These are phyloP conservation scores for Champsocephalus esox DNA, from an alignment of 2,797 vertebrate species.

Conservation along the genomic window DNA sequence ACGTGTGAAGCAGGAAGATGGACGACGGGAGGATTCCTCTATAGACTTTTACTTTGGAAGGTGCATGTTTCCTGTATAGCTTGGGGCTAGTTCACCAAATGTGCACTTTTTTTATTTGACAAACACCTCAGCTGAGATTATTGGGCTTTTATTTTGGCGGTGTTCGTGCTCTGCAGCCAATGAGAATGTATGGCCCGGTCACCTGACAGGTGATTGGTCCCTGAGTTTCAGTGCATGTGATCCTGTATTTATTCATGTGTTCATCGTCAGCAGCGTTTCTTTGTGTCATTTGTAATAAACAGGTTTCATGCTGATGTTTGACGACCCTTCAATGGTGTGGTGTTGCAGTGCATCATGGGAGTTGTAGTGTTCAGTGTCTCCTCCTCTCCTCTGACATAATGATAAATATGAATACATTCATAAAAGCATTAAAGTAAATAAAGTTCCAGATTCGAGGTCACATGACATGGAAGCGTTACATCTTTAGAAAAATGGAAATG, in stretches of 20 bases:
- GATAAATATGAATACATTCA: no score
- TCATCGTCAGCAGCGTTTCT: constrained; percentile 55
- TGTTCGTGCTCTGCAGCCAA: constrained; percentile 42
- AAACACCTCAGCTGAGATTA: constrained; percentile 18
- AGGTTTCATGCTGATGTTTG: constrained; percentile 54
- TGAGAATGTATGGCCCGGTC: constrained; percentile 69
- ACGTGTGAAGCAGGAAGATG: no score
- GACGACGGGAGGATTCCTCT: no score
- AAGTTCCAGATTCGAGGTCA: no score
- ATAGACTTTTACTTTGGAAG: no score
- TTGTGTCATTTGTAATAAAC: constrained; percentile 80
- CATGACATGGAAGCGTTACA: no score
- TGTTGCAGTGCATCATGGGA: no score
- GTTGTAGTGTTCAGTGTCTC: no score
- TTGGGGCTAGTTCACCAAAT: constrained; percentile 66
- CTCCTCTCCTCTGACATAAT: no score
- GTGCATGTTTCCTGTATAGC: no score
- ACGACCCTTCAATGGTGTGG: background rate
- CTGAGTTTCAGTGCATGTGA: constrained; percentile 80
- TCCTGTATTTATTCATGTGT: constrained; percentile 50
- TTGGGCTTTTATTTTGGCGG: constrained; percentile 23
- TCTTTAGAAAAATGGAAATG: no score
- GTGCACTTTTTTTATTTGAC: constrained; percentile 74
- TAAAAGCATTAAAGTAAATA: no score
- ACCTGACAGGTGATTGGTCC: constrained; percentile 70